A percentile compares a stretch with the other conserved stretches of the same genome.
phyloP scores from a whole-genome alignment of 2,797 vertebrate genomes.

The Chelon auratus region DNA sequence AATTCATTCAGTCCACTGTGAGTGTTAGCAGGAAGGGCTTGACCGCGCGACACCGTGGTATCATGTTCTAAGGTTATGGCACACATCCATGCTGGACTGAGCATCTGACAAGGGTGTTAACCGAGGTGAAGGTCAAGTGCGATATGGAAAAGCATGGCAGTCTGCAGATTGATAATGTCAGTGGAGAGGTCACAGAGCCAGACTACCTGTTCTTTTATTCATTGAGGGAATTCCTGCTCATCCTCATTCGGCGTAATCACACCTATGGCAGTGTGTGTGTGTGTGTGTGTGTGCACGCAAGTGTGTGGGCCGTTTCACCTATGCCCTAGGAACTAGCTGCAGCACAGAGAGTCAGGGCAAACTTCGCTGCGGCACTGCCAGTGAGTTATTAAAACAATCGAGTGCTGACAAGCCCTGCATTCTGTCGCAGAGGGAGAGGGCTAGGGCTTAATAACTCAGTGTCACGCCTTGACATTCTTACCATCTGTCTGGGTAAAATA shows the following conservation, averaged over 20 bases:
- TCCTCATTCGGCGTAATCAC: constrained; percentile 30
- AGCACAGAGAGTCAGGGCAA: constrained; percentile 69
- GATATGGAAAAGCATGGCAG: constrained; percentile 42
- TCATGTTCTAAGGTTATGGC: constrained; percentile 57
- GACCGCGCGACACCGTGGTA: constrained; percentile 19
- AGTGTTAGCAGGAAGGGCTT: not conserved
- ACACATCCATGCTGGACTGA: constrained; percentile 27
- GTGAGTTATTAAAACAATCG: constrained; percentile 85
- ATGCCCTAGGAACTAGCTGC: constrained; percentile 62
- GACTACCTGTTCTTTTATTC: constrained; percentile 65
- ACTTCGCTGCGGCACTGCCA: constrained; percentile 67
- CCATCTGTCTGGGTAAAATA: constrained; percentile 90
- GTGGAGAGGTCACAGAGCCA: constrained; percentile 28
- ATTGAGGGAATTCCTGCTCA: constrained; percentile 66
- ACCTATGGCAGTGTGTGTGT: not conserved
- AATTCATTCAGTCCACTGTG: not conserved
- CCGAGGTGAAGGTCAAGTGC: constrained; percentile 56
- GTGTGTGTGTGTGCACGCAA: not conserved
- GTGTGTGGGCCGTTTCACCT: constrained; percentile 58
- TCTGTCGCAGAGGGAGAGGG: constrained; percentile 79
- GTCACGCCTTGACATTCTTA: constrained; percentile 89
- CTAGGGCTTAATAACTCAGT: constrained; percentile 88
- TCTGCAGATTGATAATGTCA: constrained; percentile 64
- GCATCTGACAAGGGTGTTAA: constrained; percentile 52
- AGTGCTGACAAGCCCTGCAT: constrained; percentile 81